Conservation (phyloP, 2,113 vertebrate genomes). For the Hirundichthys speculiger region DNA sequence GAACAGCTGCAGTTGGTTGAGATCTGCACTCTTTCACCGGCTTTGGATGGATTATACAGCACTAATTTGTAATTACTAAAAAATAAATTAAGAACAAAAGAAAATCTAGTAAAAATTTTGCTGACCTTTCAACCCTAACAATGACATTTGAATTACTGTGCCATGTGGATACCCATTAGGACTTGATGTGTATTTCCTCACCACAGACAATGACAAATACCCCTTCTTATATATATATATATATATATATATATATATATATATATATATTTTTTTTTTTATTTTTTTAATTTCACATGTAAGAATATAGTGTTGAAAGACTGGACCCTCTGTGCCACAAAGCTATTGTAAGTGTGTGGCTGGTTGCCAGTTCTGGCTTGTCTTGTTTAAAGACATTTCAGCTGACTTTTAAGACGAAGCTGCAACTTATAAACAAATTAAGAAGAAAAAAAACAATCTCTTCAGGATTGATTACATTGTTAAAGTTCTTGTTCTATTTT, state of each 20-base stretch:
- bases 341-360: neutral
- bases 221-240: too few relatives aligned
- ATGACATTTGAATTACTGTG: conserved; percentile 8
- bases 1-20: too few relatives aligned
- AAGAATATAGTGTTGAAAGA: conserved; percentile 42
- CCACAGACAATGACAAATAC: too few relatives aligned
- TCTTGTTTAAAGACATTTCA: conserved; percentile 20
- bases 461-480: conserved; percentile 13
- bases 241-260: too few relatives aligned
- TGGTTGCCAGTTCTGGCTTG: conserved; percentile 51
- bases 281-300: conserved; percentile 5
- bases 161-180: conserved; percentile 65
- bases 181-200: conserved; percentile 72
- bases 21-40: too few relatives aligned
- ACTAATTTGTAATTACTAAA: too few relatives aligned
- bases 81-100: too few relatives aligned
- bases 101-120: too few relatives aligned
- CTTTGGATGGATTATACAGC: too few relatives aligned
- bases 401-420: conserved; percentile 14
- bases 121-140: conserved; percentile 7
- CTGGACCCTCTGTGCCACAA: conserved; percentile 68
- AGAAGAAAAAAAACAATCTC: conserved; percentile 18
- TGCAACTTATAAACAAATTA: conserved; percentile 28
- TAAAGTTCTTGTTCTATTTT: conserved; percentile 24
- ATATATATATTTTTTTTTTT: conserved; percentile 61